Base-by-base conservation (phyloP, 2,888 invertebrate species). In the Matsumyia berberina region DNA sequence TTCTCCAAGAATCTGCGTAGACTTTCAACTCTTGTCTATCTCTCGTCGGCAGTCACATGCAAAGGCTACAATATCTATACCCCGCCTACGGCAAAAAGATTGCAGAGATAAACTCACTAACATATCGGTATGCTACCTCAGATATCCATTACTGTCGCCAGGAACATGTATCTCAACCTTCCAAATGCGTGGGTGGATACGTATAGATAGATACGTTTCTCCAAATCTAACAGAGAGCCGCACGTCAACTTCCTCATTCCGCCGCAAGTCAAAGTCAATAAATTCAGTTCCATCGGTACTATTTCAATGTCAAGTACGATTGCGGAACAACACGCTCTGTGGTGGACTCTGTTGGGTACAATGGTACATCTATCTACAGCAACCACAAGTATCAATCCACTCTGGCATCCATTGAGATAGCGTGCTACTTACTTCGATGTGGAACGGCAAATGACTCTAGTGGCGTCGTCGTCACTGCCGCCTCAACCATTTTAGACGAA, bases 231-330 rank as follows among this genome's bases (percentile, higher is more conserved):
- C 60, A 74, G 69, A 74, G 69, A 1, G 24, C 24, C 24, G 24
- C 60, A 57, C 64, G 79, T 85, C 83, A 80, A 79, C 74, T 85
- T 79, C 82, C 82, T 78, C 83, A 85, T 85, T 74, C 83, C 79
- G 51, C 44, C 55, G 58, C 39, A 44, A 49, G 51, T 62, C 67
- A 62, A 69, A 74, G 74, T 74, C 70, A 58, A 85, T 85, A 76
- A 85, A 85, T 85, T 76, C 69, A 39, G 7, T 53, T 70, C 17
- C 53, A 85, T 70, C 70, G 69, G 80, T 70, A 74, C 85, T 85
- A 80, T 80, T 85, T 85, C 85, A 85, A 85, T 80, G 85, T 85
- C 85, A 85, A 85, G 85, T 80, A 74, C 70, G 66, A 74, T 70
- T 80, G 53, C 66, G 46, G 64, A 35, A 62, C 57, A 37, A 39